These are phyloP conservation scores for Pachyuromys duprasi DNA, from an alignment of 2,797 vertebrate species.

Conservation along the genomic window DNA sequence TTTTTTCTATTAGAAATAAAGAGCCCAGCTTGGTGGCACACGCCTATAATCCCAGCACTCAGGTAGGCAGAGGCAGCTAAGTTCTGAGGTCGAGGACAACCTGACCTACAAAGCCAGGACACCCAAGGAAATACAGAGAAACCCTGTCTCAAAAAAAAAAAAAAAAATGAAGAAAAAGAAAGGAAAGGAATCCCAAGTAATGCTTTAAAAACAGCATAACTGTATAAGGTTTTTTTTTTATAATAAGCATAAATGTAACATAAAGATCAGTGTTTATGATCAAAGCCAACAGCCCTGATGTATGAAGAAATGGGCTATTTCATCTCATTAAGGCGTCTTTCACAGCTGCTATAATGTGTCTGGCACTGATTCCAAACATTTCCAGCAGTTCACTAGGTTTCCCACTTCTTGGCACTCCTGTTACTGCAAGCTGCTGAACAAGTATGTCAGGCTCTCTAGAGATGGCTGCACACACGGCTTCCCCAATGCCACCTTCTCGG, in stretches of 20 bases:
- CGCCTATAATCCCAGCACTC: too few relatives aligned
- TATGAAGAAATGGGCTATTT: neutral
- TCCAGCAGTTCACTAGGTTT: constrained; percentile 90
- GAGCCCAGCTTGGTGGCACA: too few relatives aligned
- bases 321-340: constrained; percentile 88
- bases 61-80: too few relatives aligned
- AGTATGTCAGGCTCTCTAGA: constrained; percentile 88
- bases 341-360: constrained; percentile 88
- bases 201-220: constrained; percentile 1
- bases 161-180: too few relatives aligned
- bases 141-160: too few relatives aligned
- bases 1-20: constrained; percentile 28
- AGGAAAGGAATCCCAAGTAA: neutral
- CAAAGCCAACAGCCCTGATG: constrained; percentile 8
- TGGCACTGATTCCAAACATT: constrained; percentile 90
- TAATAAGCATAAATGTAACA: neutral
- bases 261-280: neutral
- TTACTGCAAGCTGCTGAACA: constrained; percentile 89
- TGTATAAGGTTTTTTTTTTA: neutral
- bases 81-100: too few relatives aligned
- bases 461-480: constrained; percentile 90
- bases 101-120: too few relatives aligned
- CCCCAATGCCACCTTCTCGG: constrained; percentile 92
- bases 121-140: too few relatives aligned
- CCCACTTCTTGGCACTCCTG: constrained; percentile 89